These are phyloP conservation scores for Herminia tarsipennalis DNA, from an alignment of 2,888 invertebrate genomes.

Conservation along the genomic window DNA sequence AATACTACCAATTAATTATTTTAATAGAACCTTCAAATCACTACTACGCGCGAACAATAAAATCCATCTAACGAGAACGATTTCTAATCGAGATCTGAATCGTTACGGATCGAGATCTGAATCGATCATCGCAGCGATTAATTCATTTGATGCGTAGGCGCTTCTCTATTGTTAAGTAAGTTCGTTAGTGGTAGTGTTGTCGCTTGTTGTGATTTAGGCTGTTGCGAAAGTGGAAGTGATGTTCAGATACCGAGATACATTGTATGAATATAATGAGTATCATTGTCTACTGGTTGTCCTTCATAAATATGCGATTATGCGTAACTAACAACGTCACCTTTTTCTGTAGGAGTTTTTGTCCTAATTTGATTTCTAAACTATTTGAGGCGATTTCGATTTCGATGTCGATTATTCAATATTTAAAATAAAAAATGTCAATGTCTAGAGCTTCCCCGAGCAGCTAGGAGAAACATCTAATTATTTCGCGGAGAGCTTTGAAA, in stretches of 20 bases:
- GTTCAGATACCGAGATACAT: slow-evolving; percentile 2
- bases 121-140: slow-evolving; percentile 42
- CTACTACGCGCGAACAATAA: slow-evolving; percentile 25
- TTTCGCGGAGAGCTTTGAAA: too few relatives aligned
- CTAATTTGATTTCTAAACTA: too few relatives aligned
- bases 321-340: too few relatives aligned
- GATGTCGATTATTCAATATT: too few relatives aligned
- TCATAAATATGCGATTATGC: slow-evolving; percentile 1
- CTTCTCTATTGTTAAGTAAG: slow-evolving; percentile 43
- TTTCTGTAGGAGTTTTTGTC: too few relatives aligned
- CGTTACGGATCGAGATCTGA: slow-evolving; percentile 35
- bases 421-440: too few relatives aligned
- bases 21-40: slow-evolving; percentile 11
- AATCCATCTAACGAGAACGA: slow-evolving; percentile 22
- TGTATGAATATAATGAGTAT: slow-evolving; percentile 2
- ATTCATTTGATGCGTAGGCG: slow-evolving; percentile 46
- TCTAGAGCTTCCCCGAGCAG: too few relatives aligned
- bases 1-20: slow-evolving; percentile 17
- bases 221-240: slow-evolving; percentile 21
- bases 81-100: slow-evolving; percentile 35
- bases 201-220: slow-evolving; percentile 33
- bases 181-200: slow-evolving; percentile 38
- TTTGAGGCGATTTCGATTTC: too few relatives aligned
- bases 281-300: slow-evolving; percentile 4
- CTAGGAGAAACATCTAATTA: too few relatives aligned